These are phyloP conservation scores for Pseudomyrmex concolor DNA, from an alignment of 1,140 invertebrate species.

Conservation along the genomic window DNA sequence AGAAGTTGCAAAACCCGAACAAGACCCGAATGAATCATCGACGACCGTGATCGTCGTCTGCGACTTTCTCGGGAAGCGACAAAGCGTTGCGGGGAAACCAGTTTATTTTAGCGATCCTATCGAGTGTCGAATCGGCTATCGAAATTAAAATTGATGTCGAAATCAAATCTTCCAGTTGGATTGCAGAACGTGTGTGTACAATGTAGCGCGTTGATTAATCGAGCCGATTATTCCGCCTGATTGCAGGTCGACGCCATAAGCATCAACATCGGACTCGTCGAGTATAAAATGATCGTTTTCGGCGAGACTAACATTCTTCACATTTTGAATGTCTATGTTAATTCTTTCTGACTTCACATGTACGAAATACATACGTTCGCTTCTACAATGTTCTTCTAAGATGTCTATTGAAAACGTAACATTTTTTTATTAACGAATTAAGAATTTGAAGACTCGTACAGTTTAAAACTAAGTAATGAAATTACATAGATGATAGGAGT, in stretches of 20 bases:
- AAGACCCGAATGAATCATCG: constrained; percentile 59
- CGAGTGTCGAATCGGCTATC: constrained; percentile 57
- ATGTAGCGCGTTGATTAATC: constrained; percentile 55
- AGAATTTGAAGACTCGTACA: no score
- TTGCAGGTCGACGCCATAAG: constrained; percentile 44
- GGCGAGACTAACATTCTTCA: constrained; percentile 26
- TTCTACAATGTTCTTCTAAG: neutral
- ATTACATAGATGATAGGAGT: no score
- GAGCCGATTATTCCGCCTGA: constrained; percentile 52
- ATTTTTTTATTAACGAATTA: neutral
- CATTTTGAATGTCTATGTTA: constrained; percentile 33
- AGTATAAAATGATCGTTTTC: constrained; percentile 19
- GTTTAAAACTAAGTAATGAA: no score
- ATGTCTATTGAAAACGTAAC: neutral
- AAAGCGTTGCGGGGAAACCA: constrained; percentile 57
- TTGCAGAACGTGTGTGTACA: constrained; percentile 21
- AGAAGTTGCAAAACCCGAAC: constrained; percentile 57
- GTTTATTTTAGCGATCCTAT: constrained; percentile 61
- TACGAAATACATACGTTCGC: neutral
- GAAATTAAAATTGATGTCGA: constrained; percentile 54
- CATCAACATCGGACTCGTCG: constrained; percentile 29
- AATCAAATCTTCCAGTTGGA: constrained; percentile 23
- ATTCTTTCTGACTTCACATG: neutral
- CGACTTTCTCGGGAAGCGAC: constrained; percentile 43
- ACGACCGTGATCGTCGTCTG: constrained; percentile 11